phyloP scores from a whole-genome alignment of 2,888 invertebrate genomes.

The Campoplex capitator region DNA sequence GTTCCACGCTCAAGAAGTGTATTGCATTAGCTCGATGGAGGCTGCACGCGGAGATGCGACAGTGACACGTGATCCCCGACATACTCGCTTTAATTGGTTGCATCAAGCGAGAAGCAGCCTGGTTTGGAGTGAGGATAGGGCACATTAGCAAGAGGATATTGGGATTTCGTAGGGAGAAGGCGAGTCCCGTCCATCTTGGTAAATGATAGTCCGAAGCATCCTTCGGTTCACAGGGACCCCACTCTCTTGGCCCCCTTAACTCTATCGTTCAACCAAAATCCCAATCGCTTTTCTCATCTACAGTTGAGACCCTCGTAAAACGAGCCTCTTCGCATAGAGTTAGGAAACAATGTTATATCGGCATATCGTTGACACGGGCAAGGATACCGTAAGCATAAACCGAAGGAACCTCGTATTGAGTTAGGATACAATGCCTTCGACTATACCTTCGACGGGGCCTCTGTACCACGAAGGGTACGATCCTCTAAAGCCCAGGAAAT shows the following conservation, averaged over 20 bases:
- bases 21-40: conserved; percentile 29
- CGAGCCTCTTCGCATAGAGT: neutral
- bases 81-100: conserved; percentile 67
- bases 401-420: neutral
- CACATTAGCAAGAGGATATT: conserved; percentile 72
- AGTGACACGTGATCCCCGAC: conserved; percentile 44
- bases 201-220: conserved; percentile 71
- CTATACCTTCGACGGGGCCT: conserved; percentile 30
- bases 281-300: conserved; percentile 20
- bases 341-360: neutral
- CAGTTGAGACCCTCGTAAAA: conserved; percentile 36
- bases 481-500: conserved; percentile 66
- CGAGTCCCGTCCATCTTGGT: conserved; percentile 70
- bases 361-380: neutral
- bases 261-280: conserved; percentile 35
- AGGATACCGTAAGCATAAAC: neutral
- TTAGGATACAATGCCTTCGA: conserved; percentile 20
- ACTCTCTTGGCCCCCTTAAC: neutral
- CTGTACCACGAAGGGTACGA: conserved; percentile 1
- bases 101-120: conserved; percentile 51
- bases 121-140: conserved; percentile 39
- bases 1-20: neutral
- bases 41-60: conserved; percentile 10
- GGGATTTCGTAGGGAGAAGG: conserved; percentile 62
- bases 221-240: conserved; percentile 56